Conservation (phyloP, 2,113 vertebrate species). For the Mesitornis unicolor region DNA sequence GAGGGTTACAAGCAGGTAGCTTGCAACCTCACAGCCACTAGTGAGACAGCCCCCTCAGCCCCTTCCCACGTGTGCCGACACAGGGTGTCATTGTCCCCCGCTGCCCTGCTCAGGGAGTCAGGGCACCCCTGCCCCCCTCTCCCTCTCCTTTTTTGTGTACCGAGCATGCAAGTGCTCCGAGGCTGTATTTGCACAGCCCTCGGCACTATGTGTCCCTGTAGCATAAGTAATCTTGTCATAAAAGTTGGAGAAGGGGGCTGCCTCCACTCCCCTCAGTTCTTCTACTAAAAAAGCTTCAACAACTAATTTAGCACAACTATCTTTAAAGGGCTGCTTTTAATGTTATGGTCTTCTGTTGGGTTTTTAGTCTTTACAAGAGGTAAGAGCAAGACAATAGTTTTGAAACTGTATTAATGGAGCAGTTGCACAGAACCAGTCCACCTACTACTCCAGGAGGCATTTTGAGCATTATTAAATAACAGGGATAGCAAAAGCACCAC, state of each 20-base stretch:
- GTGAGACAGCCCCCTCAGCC: not conserved
- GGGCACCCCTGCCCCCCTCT: not conserved
- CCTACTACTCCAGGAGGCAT: not conserved
- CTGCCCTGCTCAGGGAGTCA: not conserved
- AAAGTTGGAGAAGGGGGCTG: not conserved
- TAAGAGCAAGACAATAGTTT: not conserved
- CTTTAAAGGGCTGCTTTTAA: not conserved
- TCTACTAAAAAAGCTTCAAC: not conserved
- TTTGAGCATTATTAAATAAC: not conserved
- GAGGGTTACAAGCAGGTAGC: not conserved
- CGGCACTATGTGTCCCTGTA: not conserved
- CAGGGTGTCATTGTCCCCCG: accelerated
- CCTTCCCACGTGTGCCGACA: accelerated
- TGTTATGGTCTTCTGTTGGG: not conserved
- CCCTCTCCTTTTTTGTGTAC: not conserved
- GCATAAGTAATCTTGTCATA: accelerated
- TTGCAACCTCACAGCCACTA: accelerated
- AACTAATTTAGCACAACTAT: not conserved
- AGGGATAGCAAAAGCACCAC: not conserved
- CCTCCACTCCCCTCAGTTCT: not conserved
- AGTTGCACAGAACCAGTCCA: not conserved
- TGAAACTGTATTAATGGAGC: not conserved
- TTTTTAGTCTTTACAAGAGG: not conserved
- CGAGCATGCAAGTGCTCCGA: accelerated
- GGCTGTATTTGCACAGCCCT: not conserved